Evolutionary conservation across 2,888 invertebrate species (phyloP), one percentile per base, ranked within the genome.

Genomic region (Monochamus alternatus): DNA sequence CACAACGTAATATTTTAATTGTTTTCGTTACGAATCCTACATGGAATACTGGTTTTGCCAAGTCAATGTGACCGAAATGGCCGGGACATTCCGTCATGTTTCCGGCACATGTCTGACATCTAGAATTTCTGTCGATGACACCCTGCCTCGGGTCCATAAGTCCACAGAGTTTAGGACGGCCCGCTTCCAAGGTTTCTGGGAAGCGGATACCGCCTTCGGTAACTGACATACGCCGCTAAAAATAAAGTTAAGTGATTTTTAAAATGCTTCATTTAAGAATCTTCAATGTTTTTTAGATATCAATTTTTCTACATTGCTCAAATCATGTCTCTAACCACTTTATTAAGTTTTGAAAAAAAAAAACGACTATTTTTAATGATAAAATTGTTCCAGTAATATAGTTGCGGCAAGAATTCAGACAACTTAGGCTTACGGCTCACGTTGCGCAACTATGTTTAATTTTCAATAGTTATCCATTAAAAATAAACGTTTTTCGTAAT

Each of bases 61-160:
- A 90, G 89, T 99, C 98, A 85, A 99, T 96, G 88, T 99, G 99
- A 3, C 98, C 99, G 90, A 99, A 99, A 89, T 99, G 99, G 2
- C 99, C 99, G 3, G 99, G 98, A 88, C 99, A 99, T 89, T 99
- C 98, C 0, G 97, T 96, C 96, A 98, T 97, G 87, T 97, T 98
- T 63, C 99, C 97, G 78, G 98, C 98, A 88, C 98, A 98, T 0
- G 98, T 98, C 88, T 97, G 97, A 86, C 98, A 98, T 76, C 97
- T 92, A 3, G 98, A 96, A 85, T 93, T 94, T 82, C 98, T 92
- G 88, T 99, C 99, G 60, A 98, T 96, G 75, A 98, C 98, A 84
- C 99, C 99, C 90, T 99, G 99, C 73, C 99, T 92, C 0, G 99
- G 99, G 89, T 99, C 99, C 99, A 99, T 99, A 80, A 99, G 93